Percentiles rank a stretch among this genome's conserved stretches.
Evolutionary conservation across 2,888 invertebrate species (phyloP).

Genomic region (Eupsilia transversa): DNA sequence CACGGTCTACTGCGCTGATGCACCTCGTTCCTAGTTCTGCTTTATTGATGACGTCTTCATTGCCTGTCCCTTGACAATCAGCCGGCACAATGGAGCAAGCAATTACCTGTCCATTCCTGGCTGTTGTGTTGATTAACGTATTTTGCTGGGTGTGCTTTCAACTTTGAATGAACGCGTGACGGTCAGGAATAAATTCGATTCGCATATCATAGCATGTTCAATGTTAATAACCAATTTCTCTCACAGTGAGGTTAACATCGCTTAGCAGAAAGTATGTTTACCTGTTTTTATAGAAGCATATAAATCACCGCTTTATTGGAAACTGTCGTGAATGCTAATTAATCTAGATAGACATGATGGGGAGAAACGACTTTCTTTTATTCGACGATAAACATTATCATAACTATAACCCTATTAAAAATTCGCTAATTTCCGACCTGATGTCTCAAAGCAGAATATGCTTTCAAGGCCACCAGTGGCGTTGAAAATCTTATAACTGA

Average conservation of each 20-base stretch:
- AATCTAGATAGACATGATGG: conserved; percentile 23
- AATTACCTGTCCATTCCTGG: conserved; percentile 58
- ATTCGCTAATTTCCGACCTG: conserved; percentile 16
- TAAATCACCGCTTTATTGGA: conserved; percentile 8
- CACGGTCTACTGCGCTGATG: conserved; percentile 84
- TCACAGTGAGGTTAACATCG: neutral
- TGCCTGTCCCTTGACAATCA: conserved; percentile 69
- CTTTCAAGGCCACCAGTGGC: neutral
- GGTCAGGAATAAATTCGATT: conserved; percentile 4
- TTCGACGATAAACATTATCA: conserved; percentile 28
- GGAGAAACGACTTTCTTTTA: conserved; percentile 46
- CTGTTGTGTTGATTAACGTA: conserved; percentile 50
- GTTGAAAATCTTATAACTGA: conserved; percentile 11
- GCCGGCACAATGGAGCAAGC: conserved; percentile 62
- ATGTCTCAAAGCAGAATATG: neutral
- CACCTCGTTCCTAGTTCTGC: conserved; percentile 77
- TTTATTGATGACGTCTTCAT: conserved; percentile 78
- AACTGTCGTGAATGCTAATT: conserved; percentile 30
- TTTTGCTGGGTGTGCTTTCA: conserved; percentile 29
- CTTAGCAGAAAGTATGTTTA: conserved; percentile 28
- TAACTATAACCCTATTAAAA: conserved; percentile 37
- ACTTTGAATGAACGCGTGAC: conserved; percentile 11
- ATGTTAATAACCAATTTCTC: conserved; percentile 19
- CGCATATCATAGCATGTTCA: conserved; percentile 20
- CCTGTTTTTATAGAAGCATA: conserved; percentile 3